Evolutionary conservation across 2,797 vertebrate species (phyloP), one percentile per base, ranked within the genome.

Genomic region (Neosalanx taihuensis): DNA sequence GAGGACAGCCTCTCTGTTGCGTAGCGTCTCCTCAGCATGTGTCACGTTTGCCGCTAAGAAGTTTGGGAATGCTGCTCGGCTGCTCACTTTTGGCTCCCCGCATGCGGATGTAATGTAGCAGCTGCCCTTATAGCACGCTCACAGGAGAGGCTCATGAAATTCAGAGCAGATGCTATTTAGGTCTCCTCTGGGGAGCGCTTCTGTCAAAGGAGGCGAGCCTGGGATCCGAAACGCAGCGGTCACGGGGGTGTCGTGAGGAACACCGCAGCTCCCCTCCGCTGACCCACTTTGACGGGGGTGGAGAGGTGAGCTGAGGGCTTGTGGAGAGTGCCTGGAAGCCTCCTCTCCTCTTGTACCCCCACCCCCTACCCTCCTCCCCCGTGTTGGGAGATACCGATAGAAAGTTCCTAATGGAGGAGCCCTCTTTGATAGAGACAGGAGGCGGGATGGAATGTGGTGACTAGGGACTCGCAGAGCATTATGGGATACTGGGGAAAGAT

Each of bases 251-350:
- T 65, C 15, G 17, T 7, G 33, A 57, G 9, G 20, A 33, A 64
- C 31, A 37, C 31, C 61, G 13, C 6, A 35, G 53, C 26, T 20
- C 49, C 30, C 23, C 51, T 31, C 17, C 6, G 67, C 56, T 23
- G 67, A 68, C 67, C 30, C 30, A 57, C 4, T 68, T 68, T 30
- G 29, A 15, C 9, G 49, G 49, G 62, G 49, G 74, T 35, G 75
- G 67, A 75, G 74, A 75, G 70, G 80, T 85, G 35, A 68, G 70
- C 72, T 67, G 79, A 74, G 71, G 58, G 84, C 72, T 87, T 79
- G 83, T 77, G 79, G 79, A 74, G 76, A 77, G 46, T 59, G 30
- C 51, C 20, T 9, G 20, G 67, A 73, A 58, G 75, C 72, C 2
- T 67, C 72, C 57, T 13, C 56, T n/a, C 56, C 56, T 26, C 23